These are phyloP conservation scores for Cacatua alba DNA, from an alignment of 2,113 vertebrate species.

Conservation along the genomic window DNA sequence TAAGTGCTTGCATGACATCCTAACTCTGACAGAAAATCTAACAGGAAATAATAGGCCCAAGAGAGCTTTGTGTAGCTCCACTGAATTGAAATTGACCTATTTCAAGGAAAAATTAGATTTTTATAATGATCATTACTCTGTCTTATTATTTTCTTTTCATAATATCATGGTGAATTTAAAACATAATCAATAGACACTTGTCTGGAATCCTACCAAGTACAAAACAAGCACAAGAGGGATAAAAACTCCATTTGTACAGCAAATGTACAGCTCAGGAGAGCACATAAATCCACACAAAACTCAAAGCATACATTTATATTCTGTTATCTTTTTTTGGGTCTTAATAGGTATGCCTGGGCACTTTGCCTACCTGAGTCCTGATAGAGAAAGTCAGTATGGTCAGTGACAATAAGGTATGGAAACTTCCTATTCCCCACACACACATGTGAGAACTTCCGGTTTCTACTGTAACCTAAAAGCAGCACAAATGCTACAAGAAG, in stretches of 20 bases:
- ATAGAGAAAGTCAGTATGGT: neutral
- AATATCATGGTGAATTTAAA: constrained; percentile 24
- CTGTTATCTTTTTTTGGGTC: neutral
- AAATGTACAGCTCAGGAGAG: neutral
- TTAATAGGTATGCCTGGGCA: neutral
- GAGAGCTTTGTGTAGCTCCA: neutral
- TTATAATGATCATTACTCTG: neutral
- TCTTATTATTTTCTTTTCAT: neutral
- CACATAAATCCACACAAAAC: neutral
- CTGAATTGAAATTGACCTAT: constrained; percentile 10
- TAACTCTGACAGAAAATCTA: neutral
- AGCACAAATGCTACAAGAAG: neutral
- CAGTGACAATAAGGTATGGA: neutral
- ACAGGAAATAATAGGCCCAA: neutral
- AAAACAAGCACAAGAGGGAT: neutral
- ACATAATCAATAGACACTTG: neutral
- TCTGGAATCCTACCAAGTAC: neutral
- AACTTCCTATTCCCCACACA: accelerated
- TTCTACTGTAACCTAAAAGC: neutral
- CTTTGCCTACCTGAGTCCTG: neutral
- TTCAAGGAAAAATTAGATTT: neutral
- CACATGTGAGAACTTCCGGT: neutral
- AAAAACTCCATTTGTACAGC: neutral
- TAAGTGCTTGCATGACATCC: constrained; percentile 2
- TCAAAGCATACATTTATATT: neutral